These are phyloP conservation scores for Carassius gibelio DNA, from an alignment of 2,113 vertebrate genomes.

Conservation along the genomic window DNA sequence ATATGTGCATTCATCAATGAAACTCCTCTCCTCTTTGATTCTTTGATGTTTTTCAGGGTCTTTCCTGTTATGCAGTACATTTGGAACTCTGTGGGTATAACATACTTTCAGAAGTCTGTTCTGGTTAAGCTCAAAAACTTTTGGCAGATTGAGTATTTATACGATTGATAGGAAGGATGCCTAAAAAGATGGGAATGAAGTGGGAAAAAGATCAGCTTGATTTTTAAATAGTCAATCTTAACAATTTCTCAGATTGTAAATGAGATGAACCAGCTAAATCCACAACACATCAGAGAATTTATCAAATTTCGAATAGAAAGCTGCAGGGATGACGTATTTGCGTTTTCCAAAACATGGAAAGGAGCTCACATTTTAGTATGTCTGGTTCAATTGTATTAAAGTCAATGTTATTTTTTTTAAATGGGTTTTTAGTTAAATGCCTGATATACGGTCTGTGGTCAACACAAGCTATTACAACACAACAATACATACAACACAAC, in stretches of 20 bases:
- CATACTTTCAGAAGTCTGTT: not conserved
- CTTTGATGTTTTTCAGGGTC: conserved; percentile 7
- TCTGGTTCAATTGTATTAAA: not conserved
- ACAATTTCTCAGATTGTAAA: not conserved
- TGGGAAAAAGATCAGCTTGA: not conserved
- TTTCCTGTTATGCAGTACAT: not conserved
- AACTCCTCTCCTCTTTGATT: conserved; percentile 11
- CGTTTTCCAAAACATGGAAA: not conserved
- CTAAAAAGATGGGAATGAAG: not conserved
- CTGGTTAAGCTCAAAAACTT: not conserved
- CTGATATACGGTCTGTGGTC: not conserved
- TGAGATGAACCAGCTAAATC: not conserved
- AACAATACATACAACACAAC: no score
- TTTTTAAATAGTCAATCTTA: not conserved
- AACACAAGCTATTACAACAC: not conserved
- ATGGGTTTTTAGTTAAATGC: not conserved
- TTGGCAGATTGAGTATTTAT: not conserved
- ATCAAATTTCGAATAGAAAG: not conserved
- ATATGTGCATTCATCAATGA: conserved; percentile 31
- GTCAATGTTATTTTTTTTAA: not conserved
- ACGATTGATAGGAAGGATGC: not conserved
- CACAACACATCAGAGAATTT: not conserved
- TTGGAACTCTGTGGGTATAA: not conserved
- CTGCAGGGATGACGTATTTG: not conserved
- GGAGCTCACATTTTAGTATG: not conserved